Evolutionary conservation across 2,888 invertebrate genomes (phyloP).

Genomic region (Yponomeuta malinellus): DNA sequence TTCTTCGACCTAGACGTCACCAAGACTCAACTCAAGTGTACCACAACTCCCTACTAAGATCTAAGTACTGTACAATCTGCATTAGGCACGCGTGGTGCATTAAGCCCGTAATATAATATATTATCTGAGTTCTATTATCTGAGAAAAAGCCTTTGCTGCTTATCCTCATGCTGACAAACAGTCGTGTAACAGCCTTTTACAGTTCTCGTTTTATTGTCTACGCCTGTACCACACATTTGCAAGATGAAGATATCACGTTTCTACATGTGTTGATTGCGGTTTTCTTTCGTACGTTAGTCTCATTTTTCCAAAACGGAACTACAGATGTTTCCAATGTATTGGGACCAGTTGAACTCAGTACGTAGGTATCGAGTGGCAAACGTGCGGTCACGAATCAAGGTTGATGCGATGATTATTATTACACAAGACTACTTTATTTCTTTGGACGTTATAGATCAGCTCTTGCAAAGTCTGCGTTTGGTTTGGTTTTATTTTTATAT

Average conservation of each 20-base stretch:
- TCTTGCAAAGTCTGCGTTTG: not conserved
- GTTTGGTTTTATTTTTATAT: not conserved
- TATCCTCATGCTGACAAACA: too few species aligned
- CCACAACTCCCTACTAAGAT: too few species aligned
- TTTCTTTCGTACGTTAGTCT: not conserved
- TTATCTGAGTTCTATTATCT: too few species aligned
- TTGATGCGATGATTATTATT: not conserved
- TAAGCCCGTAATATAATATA: too few species aligned
- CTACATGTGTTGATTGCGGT: not conserved
- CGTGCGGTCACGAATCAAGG: constrained; percentile 1
- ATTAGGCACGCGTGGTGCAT: too few species aligned
- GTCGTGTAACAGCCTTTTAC: too few species aligned
- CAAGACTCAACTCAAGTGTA: too few species aligned
- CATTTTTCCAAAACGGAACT: not conserved
- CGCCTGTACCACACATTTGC: not conserved
- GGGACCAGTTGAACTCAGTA: not conserved
- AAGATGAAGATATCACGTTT: not conserved
- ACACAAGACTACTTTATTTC: not conserved
- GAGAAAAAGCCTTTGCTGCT: too few species aligned
- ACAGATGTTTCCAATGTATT: not conserved
- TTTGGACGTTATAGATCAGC: not conserved
- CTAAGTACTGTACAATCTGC: too few species aligned
- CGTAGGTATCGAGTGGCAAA: not conserved
- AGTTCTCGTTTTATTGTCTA: too few species aligned
- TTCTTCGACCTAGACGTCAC: too few species aligned